Conservation (phyloP, 2,797 vertebrate genomes). For the Gymnothorax reevesii region DNA sequence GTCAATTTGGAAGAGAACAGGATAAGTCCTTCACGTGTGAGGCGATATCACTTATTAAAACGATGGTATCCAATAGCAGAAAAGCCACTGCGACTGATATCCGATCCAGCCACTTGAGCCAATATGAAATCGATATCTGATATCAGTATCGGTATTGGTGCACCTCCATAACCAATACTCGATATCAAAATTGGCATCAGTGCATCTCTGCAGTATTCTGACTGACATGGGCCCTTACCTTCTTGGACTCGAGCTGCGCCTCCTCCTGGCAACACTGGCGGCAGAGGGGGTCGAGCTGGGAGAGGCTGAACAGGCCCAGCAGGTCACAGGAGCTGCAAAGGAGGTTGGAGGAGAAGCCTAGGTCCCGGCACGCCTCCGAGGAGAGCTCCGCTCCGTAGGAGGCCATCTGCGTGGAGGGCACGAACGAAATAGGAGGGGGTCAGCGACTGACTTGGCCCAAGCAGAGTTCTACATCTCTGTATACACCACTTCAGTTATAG, state of each 20-base stretch:
- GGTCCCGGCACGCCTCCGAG: constrained; percentile 91
- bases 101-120: too few relatives aligned
- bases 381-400: constrained; percentile 82
- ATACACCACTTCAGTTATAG: too few relatives aligned
- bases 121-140: too few relatives aligned
- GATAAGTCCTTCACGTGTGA: too few relatives aligned
- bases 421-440: neutral
- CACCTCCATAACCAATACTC: too few relatives aligned
- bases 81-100: too few relatives aligned
- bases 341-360: constrained; percentile 97
- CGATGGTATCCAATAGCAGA: too few relatives aligned
- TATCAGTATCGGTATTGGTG: too few relatives aligned
- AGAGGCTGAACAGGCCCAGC: constrained; percentile 89
- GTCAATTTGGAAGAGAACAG: too few relatives aligned
- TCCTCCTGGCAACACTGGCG: constrained; percentile 94
- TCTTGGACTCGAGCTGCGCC: constrained; percentile 87
- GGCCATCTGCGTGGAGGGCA: constrained; percentile 69
- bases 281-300: constrained; percentile 82
- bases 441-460: neutral
- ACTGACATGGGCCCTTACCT: constrained; percentile 72
- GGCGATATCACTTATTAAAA: too few relatives aligned
- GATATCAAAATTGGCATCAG: too few relatives aligned
- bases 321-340: constrained; percentile 95
- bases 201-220: neutral
- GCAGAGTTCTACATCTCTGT: too few relatives aligned